A percentile compares a stretch with the other conserved stretches of the same genome.
These are phyloP conservation scores for Amphipoea lucens DNA, from an alignment of 2,888 invertebrate genomes.

Conservation along the genomic window DNA sequence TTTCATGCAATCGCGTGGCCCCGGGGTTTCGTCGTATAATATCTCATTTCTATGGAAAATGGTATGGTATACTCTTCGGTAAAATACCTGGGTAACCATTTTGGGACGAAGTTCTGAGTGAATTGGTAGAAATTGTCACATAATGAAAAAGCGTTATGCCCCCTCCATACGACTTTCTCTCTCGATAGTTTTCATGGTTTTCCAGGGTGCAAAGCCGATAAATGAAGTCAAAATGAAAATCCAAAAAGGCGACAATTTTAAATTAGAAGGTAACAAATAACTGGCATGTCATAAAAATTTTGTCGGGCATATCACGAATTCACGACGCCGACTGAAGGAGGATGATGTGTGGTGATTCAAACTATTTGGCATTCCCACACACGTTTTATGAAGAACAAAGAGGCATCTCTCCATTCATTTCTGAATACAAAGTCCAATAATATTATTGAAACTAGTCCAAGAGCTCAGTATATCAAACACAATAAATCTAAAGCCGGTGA, in stretches of 20 bases:
- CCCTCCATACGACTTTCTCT: too few species aligned
- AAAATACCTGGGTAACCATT: not conserved
- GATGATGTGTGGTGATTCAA: not conserved
- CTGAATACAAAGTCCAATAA: slow-evolving; percentile 1
- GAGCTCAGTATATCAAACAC: slow-evolving; percentile 23
- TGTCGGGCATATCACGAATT: not conserved
- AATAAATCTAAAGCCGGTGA: slow-evolving; percentile 36
- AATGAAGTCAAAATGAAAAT: too few species aligned
- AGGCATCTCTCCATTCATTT: not conserved
- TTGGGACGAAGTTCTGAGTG: not conserved
- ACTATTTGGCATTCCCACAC: not conserved
- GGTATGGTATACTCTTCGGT: not conserved
- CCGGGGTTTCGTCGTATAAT: not conserved
- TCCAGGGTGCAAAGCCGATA: too few species aligned
- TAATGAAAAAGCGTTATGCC: too few species aligned
- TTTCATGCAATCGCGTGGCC: slow-evolving; percentile 12
- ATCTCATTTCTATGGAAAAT: slow-evolving; percentile 22
- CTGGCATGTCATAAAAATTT: not conserved
- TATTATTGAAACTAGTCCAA: slow-evolving; percentile 18
- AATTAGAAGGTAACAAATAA: too few species aligned
- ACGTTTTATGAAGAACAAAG: slow-evolving; percentile 8
- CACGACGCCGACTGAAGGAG: not conserved
- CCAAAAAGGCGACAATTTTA: too few species aligned
- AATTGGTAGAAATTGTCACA: not conserved
- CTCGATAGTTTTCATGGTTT: too few species aligned